phyloP scores from a whole-genome alignment of 2,888 invertebrate species.

The Aromia moschata region DNA sequence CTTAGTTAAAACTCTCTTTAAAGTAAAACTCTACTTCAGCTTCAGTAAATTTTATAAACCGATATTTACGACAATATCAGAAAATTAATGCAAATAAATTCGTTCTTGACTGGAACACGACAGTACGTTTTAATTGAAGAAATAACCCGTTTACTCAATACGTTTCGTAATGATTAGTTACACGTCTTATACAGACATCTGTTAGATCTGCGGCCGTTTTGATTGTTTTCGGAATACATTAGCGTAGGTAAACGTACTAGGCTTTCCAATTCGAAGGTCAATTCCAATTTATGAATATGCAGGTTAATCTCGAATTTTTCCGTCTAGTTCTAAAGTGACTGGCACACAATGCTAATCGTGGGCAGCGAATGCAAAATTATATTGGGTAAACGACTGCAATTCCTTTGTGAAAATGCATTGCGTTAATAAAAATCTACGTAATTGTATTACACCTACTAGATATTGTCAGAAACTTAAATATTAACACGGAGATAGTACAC shows the following conservation, averaged over 20 bases:
- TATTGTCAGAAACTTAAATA: too few relatives aligned
- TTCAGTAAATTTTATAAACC: too few relatives aligned
- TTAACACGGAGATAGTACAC: too few relatives aligned
- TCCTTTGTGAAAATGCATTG: too few relatives aligned
- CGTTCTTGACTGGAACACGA: too few relatives aligned
- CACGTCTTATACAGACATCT: not conserved
- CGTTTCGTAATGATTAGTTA: not conserved
- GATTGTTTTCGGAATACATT: constrained; percentile 3
- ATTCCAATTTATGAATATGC: not conserved
- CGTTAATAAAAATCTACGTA: too few relatives aligned
- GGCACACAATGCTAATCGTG: not conserved
- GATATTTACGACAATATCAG: too few relatives aligned
- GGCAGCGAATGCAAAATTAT: not conserved
- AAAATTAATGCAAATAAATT: too few relatives aligned
- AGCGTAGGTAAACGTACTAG: constrained; percentile 6
- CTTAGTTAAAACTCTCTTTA: too few relatives aligned
- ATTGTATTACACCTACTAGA: too few relatives aligned
- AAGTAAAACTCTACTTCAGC: too few relatives aligned
- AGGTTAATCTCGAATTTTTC: not conserved
- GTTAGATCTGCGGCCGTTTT: not conserved
- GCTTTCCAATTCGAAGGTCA: constrained; percentile 12
- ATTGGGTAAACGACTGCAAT: not conserved
- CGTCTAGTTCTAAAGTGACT: not conserved
- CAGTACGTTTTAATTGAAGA: too few relatives aligned
- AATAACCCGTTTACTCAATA: not conserved